A percentile compares a stretch with the other conserved stretches of the same genome.
phyloP scores from a whole-genome alignment of 2,888 invertebrate genomes.

The Ichneumoninae sp. region DNA sequence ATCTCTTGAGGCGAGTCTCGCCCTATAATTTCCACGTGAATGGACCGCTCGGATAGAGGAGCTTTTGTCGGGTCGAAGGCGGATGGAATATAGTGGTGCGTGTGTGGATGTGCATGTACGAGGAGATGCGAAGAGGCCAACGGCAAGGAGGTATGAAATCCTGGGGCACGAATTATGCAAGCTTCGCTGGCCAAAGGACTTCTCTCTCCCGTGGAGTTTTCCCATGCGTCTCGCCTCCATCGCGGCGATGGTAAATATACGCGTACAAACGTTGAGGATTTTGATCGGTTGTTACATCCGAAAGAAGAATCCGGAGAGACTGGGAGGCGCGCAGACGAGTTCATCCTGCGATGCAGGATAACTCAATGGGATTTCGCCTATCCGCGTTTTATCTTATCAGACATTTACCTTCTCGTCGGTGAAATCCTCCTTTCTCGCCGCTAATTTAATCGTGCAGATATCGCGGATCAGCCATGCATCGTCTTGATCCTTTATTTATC shows the following conservation, averaged over 20 bases:
- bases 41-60: conserved; percentile 74
- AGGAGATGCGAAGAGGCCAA: background rate
- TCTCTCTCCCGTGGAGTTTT: conserved; percentile 69
- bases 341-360: conserved; percentile 59
- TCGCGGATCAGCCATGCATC: background rate
- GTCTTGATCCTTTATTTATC: background rate
- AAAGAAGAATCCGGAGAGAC: conserved; percentile 27
- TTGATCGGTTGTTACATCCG: conserved; percentile 76
- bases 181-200: conserved; percentile 83
- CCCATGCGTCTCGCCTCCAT: conserved; percentile 17
- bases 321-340: conserved; percentile 20
- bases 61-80: conserved; percentile 65
- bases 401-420: conserved; percentile 52
- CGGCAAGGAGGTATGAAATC: conserved; percentile 11
- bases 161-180: conserved; percentile 80
- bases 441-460: background rate
- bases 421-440: conserved; percentile 5
- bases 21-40: conserved; percentile 81
- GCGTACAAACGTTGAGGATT: conserved; percentile 66
- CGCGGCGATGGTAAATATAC: conserved; percentile 44
- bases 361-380: conserved; percentile 41
- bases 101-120: conserved; percentile 7
- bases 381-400: conserved; percentile 42
- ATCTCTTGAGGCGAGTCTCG: conserved; percentile 10
- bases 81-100: background rate